phyloP scores from a whole-genome alignment of 2,113 vertebrate genomes.

The Piaya cayana region DNA sequence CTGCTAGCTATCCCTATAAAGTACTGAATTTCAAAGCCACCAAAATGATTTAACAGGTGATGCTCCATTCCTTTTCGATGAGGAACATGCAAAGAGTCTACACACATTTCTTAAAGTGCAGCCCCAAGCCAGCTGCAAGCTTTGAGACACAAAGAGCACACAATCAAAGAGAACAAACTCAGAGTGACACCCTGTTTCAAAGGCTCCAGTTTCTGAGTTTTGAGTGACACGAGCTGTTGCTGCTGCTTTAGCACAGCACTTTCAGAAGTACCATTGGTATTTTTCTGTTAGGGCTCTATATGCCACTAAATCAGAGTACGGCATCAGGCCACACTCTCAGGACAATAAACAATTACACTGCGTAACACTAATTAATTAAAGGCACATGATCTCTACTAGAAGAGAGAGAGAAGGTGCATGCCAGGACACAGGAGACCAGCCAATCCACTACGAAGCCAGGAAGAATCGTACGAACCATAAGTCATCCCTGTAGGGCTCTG shows the following conservation, averaged over 20 bases:
- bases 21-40: neutral
- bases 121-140: slow-evolving; percentile 8
- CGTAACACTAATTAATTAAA: neutral
- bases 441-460: neutral
- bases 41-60: neutral
- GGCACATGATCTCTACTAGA: neutral
- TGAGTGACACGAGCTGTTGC: neutral
- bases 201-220: neutral
- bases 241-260: neutral
- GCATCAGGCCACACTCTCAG: neutral
- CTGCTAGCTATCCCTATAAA: neutral
- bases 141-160: neutral
- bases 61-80: neutral
- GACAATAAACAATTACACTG: neutral
- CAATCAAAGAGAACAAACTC: neutral
- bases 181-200: neutral
- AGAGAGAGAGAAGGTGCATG: neutral
- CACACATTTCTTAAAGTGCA: neutral
- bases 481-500: neutral
- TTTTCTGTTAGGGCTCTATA: neutral
- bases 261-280: neutral
- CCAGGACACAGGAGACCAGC: neutral
- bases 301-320: neutral
- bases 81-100: neutral
- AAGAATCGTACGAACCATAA: neutral